Evolutionary conservation across 2,797 vertebrate species (phyloP).

Genomic region (Tragopan temminckii): DNA sequence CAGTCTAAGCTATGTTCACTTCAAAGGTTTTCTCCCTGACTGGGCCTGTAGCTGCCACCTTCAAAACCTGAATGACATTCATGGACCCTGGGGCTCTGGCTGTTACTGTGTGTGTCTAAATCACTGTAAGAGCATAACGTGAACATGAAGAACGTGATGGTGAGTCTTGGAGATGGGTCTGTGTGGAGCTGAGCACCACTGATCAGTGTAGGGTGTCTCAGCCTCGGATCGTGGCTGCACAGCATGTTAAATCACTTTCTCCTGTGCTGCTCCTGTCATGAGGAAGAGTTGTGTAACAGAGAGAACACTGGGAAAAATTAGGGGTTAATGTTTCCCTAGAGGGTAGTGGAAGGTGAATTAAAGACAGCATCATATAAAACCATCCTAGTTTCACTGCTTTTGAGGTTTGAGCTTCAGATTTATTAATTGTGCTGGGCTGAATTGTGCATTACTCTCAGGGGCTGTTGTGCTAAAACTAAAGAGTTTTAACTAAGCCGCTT

Average conservation of each 20-base stretch:
- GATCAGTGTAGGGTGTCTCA: neutral
- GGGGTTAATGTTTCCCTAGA: slow-evolving; percentile 28
- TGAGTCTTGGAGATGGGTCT: neutral
- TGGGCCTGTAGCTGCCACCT: slow-evolving; percentile 24
- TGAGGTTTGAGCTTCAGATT: slow-evolving; percentile 40
- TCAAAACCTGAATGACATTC: slow-evolving; percentile 9
- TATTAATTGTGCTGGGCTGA: slow-evolving; percentile 21
- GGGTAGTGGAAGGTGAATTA: slow-evolving; percentile 27
- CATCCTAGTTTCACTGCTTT: slow-evolving; percentile 25
- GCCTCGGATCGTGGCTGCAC: neutral
- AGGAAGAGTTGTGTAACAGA: neutral
- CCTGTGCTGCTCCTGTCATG: neutral
- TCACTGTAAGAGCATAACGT: neutral
- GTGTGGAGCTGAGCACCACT: neutral
- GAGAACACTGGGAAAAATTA: neutral
- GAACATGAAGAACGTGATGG: neutral
- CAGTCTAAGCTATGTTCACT: neutral
- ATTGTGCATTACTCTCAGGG: neutral
- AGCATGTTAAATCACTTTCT: neutral
- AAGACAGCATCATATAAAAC: neutral
- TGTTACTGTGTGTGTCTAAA: neutral
- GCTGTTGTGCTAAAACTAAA: slow-evolving; percentile 10
- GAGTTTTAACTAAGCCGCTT: neutral
- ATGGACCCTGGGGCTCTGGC: neutral
- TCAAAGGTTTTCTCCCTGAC: slow-evolving; percentile 30